These are phyloP conservation scores for Pluvialis apricaria DNA, from an alignment of 2,113 vertebrate genomes.

Conservation along the genomic window DNA sequence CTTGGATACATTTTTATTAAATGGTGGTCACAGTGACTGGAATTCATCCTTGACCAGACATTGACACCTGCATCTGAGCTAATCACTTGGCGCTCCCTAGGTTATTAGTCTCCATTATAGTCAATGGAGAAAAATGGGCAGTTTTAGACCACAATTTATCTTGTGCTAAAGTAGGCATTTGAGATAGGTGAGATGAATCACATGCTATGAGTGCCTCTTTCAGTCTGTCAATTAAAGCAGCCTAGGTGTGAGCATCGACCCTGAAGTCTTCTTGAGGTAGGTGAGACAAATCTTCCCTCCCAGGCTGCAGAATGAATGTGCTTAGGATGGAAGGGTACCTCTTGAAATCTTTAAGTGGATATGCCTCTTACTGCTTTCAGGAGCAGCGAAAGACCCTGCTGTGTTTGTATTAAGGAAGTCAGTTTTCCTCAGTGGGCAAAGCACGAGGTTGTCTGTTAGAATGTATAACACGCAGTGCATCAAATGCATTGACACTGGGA, in stretches of 20 bases:
- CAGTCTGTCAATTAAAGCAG: not conserved
- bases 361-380: not conserved
- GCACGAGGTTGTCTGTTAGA: not conserved
- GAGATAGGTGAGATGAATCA: slow-evolving; percentile 37
- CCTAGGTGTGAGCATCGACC: not conserved
- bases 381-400: not conserved
- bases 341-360: not conserved
- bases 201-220: not conserved
- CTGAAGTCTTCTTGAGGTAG: not conserved
- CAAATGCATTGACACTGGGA: not conserved
- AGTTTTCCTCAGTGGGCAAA: not conserved
- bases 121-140: slow-evolving; percentile 15
- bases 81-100: not conserved
- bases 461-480: not conserved
- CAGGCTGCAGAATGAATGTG: not conserved
- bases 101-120: slow-evolving; percentile 40
- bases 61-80: not conserved
- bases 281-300: not conserved
- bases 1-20: slow-evolving; percentile 23
- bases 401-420: not conserved
- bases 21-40: not conserved
- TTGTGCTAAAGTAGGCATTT: slow-evolving; percentile 12
- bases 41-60: slow-evolving; percentile 44
- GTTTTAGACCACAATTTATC: slow-evolving; percentile 13
- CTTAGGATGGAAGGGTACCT: not conserved